Base-by-base conservation (phyloP, 2,113 vertebrate genomes). In the Hypocryptadius cinnamomeus region DNA sequence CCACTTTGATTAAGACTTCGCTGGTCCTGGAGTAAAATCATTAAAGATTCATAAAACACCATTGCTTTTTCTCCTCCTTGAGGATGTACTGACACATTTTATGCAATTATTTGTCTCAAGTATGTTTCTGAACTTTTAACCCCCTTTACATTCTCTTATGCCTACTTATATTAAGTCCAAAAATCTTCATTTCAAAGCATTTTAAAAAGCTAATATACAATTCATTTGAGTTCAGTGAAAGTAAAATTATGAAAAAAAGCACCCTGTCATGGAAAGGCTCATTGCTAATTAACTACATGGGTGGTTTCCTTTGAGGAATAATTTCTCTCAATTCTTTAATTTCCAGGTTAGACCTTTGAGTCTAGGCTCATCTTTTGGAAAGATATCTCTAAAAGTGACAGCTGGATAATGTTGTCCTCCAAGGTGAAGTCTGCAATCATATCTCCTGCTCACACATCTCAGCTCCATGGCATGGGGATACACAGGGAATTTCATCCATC, bases 51-150 rank as follows among this genome's bases (percentile, higher is more conserved):
- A 94, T 94, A 71, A 78, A 56, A 1, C 61, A 40, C 83, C 91
- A 72, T 72, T 90, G 61, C 89, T 81, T 93, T 95, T 90, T 87
- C 69, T 95, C 73, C 72, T 93, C 61, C 83, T 93, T 11, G 30
- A 42, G 73, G 89, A 90, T 69, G 57, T 76, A 87, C 77, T 74
- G 86, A 57, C 89, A 86, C 13, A 76, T 84, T 93, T 90, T 74
- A 76, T 79, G 89, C 89, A 90, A 93, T 95, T 96, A 95, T 95
- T 93, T 96, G 87, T 93, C 87, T 87, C 28, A 24, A 92, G 89
- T 92, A 76, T 51, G 69, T 81, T 81, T 44, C 83, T 96, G 96
- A 96, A 95, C 95, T 94, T 84, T 90, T 95, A 93, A 94, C 83
- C 86, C 40, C 25, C n/a, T 74, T 89, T 78, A 69, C 31, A 42